These are phyloP conservation scores for Platygyra sinensis DNA, from an alignment of 64 coral and sea anemone genomes.

Conservation along the genomic window DNA sequence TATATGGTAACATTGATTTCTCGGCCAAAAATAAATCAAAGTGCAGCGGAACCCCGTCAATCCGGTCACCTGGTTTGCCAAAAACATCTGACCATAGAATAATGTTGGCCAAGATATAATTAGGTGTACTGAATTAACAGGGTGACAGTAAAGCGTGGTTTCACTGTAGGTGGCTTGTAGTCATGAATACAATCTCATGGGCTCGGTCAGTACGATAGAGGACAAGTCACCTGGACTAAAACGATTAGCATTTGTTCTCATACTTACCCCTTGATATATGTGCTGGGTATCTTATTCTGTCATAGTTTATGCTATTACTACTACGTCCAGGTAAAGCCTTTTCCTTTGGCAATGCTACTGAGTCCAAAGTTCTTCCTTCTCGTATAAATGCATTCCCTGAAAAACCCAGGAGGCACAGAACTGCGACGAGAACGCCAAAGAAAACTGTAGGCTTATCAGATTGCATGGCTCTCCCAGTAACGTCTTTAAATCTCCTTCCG, in stretches of 20 bases:
- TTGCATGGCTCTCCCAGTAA: background rate
- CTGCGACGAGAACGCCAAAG: background rate
- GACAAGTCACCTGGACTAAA: background rate
- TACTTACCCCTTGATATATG: background rate
- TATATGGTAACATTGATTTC: too few species aligned
- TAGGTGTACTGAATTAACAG: too few species aligned
- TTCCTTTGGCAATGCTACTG: background rate
- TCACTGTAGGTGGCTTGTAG: too few species aligned
- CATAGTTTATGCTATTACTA: background rate
- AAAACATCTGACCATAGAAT: too few species aligned
- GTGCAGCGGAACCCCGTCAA: too few species aligned
- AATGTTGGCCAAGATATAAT: too few species aligned
- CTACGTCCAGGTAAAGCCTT: background rate
- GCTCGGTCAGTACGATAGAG: background rate
- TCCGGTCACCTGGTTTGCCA: too few species aligned
- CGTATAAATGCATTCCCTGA: background rate
- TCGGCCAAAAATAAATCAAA: too few species aligned
- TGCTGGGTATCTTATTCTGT: background rate
- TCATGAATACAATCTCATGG: too few species aligned
- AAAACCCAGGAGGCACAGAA: background rate
- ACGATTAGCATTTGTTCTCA: background rate
- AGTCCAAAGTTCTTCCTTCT: background rate
- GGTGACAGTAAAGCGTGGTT: too few species aligned
- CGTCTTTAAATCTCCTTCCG: background rate
- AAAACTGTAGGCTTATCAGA: background rate